Evolutionary conservation across 1,140 invertebrate species (phyloP).

Genomic region (Pararge aegeria): DNA sequence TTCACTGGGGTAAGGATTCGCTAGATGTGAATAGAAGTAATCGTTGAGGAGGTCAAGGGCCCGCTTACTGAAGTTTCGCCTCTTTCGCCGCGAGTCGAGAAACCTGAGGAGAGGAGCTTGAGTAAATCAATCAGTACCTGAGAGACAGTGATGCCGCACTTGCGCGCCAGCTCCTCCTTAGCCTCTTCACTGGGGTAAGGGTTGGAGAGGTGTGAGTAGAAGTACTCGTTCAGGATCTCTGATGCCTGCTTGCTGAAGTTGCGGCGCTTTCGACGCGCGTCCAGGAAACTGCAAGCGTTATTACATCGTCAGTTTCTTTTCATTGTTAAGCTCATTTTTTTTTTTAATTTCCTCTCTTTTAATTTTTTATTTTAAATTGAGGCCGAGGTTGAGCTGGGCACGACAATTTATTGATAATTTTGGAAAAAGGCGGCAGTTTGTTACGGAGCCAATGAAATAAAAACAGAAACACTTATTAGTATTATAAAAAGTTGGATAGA

Average conservation of each 20-base stretch:
- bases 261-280: slow-evolving; percentile 98
- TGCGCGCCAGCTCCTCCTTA: slow-evolving; percentile 99
- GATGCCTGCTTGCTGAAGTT: slow-evolving; percentile 99
- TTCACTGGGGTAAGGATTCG: slow-evolving; percentile 85
- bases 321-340: slow-evolving; percentile 1
- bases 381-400: slow-evolving; percentile 53
- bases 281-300: slow-evolving; percentile 89
- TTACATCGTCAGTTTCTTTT: slow-evolving; percentile 17
- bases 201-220: slow-evolving; percentile 99
- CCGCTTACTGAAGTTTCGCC: slow-evolving; percentile 95
- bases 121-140: slow-evolving; percentile 49
- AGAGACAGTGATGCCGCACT: slow-evolving; percentile 98
- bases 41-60: slow-evolving; percentile 36
- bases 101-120: slow-evolving; percentile 81
- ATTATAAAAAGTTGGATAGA: background rate
- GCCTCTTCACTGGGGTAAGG: slow-evolving; percentile 99
- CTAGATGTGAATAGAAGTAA: slow-evolving; percentile 44
- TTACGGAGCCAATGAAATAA: background rate
- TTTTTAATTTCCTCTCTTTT: slow-evolving; percentile 1
- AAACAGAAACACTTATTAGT: background rate
- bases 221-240: slow-evolving; percentile 99
- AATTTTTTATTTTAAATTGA: slow-evolving; percentile 20
- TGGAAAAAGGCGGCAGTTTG: slow-evolving; percentile 6
- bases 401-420: slow-evolving; percentile 11
- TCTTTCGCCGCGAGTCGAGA: slow-evolving; percentile 97